Evolutionary conservation across 2,797 vertebrate genomes (phyloP), one percentile per base, ranked within the genome.

Genomic region (Acipenser oxyrinchus): DNA sequence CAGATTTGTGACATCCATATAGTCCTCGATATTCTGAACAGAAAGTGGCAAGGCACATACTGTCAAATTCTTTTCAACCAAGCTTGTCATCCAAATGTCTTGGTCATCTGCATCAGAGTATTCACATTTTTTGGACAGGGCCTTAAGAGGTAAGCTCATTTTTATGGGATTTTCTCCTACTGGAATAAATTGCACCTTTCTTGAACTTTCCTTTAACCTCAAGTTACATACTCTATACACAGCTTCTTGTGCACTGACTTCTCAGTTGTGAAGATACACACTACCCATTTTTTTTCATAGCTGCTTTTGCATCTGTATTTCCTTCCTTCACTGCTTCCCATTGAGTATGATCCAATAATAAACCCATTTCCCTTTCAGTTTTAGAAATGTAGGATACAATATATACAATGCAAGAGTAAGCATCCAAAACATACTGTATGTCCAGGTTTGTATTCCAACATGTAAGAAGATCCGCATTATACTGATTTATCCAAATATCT

Each of bases 191-290:
- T 68, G 18, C n/a, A 73, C 74, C 48, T 64, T 64, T 52, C 63
- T 8, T 4, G 63, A 51, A 15, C 49, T 3, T 9, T 64, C 50
- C 52, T 64, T 64, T 1, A 75, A 18, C 48, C 68, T 70, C 66
- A 74, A 70, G 2, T 68, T 70, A 11, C 71, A 72, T 8, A 73
- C 12, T 1, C 71, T 53, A 3, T 75, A 76, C 0, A 75, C 72
- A 1, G 65, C 62, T 53, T 79, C 73, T 10, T 76, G 72, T 48
- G 74, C 71, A 18, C 9, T 72, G 2, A 79, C 72, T 18, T 79
- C 75, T 6, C 69, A 8, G 1, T 77, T 76, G 6, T 74, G 71
- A 0, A 75, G 13, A 66, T 70, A 77, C 0, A 76, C 68, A 52
- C 15, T 63, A 0, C 72, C 69, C 6, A 69, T 6, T 10, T 67